These are phyloP conservation scores for Cabera pusaria DNA, from an alignment of 2,888 invertebrate species.

Conservation along the genomic window DNA sequence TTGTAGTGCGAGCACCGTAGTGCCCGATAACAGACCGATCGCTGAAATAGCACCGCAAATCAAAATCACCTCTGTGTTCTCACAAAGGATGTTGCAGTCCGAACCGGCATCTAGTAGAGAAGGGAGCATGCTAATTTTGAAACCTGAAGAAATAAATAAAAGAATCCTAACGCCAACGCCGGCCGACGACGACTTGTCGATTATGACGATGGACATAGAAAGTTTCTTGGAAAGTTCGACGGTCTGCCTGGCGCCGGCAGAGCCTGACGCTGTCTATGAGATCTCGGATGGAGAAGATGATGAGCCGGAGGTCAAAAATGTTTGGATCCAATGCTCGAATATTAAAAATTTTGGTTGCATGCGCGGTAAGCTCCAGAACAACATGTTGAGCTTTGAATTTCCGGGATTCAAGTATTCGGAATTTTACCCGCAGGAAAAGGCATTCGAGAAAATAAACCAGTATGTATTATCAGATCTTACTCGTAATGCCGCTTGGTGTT, in stretches of 20 bases:
- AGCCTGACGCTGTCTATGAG: slow-evolving; percentile 36
- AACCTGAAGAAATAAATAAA: slow-evolving; percentile 75
- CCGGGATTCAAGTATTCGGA: slow-evolving; percentile 60
- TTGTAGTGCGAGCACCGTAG: neutral
- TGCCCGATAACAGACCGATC: slow-evolving; percentile 16
- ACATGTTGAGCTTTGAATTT: slow-evolving; percentile 57
- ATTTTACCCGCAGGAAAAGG: slow-evolving; percentile 54
- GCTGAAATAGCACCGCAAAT: slow-evolving; percentile 52
- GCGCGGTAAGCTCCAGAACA: slow-evolving; percentile 43
- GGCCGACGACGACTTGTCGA: slow-evolving; percentile 2
- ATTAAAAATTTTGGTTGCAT: slow-evolving; percentile 58
- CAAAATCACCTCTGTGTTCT: slow-evolving; percentile 43
- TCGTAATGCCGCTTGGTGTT: neutral
- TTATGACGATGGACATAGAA: slow-evolving; percentile 51
- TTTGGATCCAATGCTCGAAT: slow-evolving; percentile 60
- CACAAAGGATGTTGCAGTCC: too few relatives aligned
- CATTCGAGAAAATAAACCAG: slow-evolving; percentile 62
- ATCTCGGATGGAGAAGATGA: slow-evolving; percentile 45
- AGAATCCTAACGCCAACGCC: slow-evolving; percentile 34
- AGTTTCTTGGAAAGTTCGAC: slow-evolving; percentile 45
- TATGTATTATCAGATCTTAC: slow-evolving; percentile 45
- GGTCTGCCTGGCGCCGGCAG: slow-evolving; percentile 33
- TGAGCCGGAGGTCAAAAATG: slow-evolving; percentile 34
- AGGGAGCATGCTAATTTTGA: slow-evolving; percentile 62
- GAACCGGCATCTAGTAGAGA: slow-evolving; percentile 11